phyloP scores from a whole-genome alignment of 2,113 vertebrate species.

The Chloebia gouldiae region DNA sequence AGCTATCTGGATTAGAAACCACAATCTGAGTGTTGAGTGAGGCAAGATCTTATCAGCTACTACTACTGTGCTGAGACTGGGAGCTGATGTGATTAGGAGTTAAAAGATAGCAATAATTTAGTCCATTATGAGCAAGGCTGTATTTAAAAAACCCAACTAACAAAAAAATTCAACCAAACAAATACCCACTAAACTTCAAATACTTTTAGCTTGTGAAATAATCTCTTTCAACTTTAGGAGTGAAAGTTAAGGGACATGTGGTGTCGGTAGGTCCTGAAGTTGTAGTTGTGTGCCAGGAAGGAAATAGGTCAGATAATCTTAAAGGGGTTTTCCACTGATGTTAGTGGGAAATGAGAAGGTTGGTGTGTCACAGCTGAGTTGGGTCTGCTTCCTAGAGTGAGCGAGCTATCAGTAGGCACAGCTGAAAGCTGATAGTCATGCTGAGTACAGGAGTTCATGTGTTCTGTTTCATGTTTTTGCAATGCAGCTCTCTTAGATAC shows the following conservation, averaged over 20 bases:
- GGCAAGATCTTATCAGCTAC: background rate
- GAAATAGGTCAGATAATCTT: background rate
- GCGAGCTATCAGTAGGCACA: background rate
- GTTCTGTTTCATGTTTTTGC: background rate
- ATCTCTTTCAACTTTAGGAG: background rate
- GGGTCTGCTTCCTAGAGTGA: background rate
- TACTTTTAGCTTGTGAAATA: background rate
- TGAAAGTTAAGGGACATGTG: background rate
- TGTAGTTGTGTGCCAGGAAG: background rate
- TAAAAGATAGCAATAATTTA: background rate
- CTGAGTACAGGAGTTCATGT: background rate
- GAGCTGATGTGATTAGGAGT: background rate
- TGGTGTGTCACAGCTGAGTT: background rate
- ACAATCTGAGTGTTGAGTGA: background rate
- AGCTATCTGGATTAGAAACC: background rate
- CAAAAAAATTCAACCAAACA: background rate
- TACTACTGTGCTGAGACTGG: background rate
- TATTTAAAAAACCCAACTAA: background rate
- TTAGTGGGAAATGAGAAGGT: background rate
- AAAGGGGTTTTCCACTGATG: background rate
- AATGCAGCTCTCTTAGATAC: rapidly evolving
- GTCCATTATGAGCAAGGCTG: background rate
- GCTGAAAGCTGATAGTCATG: background rate
- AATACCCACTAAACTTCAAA: background rate
- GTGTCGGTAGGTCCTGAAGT: background rate